Base-by-base conservation (phyloP, 2,888 invertebrate genomes). In the Drosophila peninsularis region DNA sequence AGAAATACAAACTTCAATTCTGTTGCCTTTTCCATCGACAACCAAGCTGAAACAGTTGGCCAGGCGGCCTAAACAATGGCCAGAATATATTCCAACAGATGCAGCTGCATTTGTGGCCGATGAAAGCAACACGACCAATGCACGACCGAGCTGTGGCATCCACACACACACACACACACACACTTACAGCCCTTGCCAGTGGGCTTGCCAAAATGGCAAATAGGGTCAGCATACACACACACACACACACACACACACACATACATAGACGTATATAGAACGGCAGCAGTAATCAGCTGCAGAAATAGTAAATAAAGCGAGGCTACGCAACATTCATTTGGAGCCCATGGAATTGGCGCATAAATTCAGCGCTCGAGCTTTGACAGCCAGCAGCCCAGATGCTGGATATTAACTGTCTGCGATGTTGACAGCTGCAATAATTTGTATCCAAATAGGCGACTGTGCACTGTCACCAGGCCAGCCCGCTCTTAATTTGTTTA, bases 331-430 rank as follows among this genome's bases (percentile, higher is more conserved):
- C 45, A 70, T 71, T 64, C 27, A 54, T 71, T 71, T 71, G 50
- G 30, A 71, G 60, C 58, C 44, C 54, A 39, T 49, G 21, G 49
- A 44, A 62, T 27, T 50, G 49, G 42, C 41, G 36, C 63, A 64
- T 55, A 70, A 60, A 70, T 58, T 55, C 57, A 45, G 57, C 21
- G 32, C 32, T 45, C 17, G 30, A 30, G 37, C 27, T 45, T 58
- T 14, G 32, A 17, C 21, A 19, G 21, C 41, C 19, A 17, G 32
- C 54, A 62, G 19, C 54, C 41, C 17, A 61, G 37, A 54, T 69
- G 36, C 47, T 39, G 65, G 56, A 71, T 71, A 61, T 65, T 71
- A 71, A 71, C 60, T 65, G 71, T 53, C 71, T 53, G 47, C 34
- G 47, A 71, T 61, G 52, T 49, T 66, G 71, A 71, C 65, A 71